Base-by-base conservation (phyloP, 2,113 vertebrate genomes). In the Leucosticte australis region DNA sequence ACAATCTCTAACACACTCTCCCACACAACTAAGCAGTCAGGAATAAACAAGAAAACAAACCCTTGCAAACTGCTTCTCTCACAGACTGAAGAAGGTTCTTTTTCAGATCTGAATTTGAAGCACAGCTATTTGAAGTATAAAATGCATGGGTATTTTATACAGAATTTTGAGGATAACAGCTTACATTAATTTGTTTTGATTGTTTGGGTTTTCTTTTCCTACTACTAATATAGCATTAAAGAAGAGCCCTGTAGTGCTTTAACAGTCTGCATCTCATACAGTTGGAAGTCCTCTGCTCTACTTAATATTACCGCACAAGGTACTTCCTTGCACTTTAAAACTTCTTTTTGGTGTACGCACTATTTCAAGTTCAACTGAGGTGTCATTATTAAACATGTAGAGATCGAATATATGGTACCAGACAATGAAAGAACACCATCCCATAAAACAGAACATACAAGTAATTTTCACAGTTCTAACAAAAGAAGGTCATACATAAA, bases 391-490 rank as follows among this genome's bases (percentile, higher is more conserved):
- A 92, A 93, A 91, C 59, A 76, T 21, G 7, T 56, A 81, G 56
- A 94, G 68, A 79, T 15, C 4, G 31, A 94, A 91, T 79, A 85
- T 68, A 83, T 0, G 2, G 15, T 87, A 93, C 69, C 3, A 12
- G 91, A 92, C 57, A 94, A 86, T 71, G 78, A 94, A 77, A 92
- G 68, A 94, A 94, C 92, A 94, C 94, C 64, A 7, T 92, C 89
- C 80, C 79, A 89, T 93, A 86, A 95, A 92, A 82, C 76, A 53
- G 67, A 94, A 91, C 89, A 68, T 70, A 96, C 27, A 94, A 94
- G 89, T 75, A 52, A 77, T 70, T 96, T 95, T 97, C 95, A 97
- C 95, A 97, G 91, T 83, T 97, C 89, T 37, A 93, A 93, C 90
- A 87, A 89, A 93, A 92, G 27, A 69, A 84, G 42, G 47, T 85